phyloP scores from a whole-genome alignment of 2,113 vertebrate genomes.

The Lota lota region DNA sequence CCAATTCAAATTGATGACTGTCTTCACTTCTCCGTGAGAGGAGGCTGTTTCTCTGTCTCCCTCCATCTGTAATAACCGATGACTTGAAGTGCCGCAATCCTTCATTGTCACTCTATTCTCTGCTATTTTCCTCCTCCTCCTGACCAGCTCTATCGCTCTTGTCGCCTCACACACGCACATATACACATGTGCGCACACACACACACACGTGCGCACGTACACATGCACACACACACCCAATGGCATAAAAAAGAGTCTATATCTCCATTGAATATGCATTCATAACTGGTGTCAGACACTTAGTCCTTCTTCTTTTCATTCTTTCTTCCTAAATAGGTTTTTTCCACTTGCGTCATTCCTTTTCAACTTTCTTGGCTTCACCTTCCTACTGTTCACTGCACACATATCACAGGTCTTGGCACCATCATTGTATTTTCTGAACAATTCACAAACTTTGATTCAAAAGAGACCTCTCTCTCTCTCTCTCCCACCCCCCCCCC shows the following conservation, averaged over 20 bases:
- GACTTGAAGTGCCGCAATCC: slow-evolving; percentile 72
- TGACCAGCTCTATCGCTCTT: slow-evolving; percentile 49
- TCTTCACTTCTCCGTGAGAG: slow-evolving; percentile 70
- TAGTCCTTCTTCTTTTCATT: slow-evolving; percentile 12
- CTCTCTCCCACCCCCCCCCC: too few relatives aligned
- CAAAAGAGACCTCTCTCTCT: too few relatives aligned
- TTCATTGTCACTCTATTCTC: slow-evolving; percentile 63
- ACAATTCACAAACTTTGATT: too few relatives aligned
- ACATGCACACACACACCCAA: neutral
- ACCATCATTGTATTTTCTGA: too few relatives aligned
- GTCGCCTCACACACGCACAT: neutral
- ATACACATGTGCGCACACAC: neutral
- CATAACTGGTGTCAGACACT: slow-evolving; percentile 38
- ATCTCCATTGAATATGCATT: slow-evolving; percentile 57
- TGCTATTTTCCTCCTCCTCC: slow-evolving; percentile 14
- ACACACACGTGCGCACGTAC: neutral
- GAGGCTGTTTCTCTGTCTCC: slow-evolving; percentile 66
- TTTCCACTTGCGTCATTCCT: too few relatives aligned
- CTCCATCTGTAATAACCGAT: slow-evolving; percentile 73
- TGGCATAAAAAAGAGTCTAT: slow-evolving; percentile 7
- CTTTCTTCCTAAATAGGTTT: slow-evolving; percentile 14
- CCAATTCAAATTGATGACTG: slow-evolving; percentile 78
- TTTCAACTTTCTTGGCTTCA: too few relatives aligned
- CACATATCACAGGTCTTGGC: too few relatives aligned
- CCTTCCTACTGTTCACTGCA: neutral